Evolutionary conservation across 2,888 invertebrate genomes (phyloP).

Genomic region (Cephonodes hylas): DNA sequence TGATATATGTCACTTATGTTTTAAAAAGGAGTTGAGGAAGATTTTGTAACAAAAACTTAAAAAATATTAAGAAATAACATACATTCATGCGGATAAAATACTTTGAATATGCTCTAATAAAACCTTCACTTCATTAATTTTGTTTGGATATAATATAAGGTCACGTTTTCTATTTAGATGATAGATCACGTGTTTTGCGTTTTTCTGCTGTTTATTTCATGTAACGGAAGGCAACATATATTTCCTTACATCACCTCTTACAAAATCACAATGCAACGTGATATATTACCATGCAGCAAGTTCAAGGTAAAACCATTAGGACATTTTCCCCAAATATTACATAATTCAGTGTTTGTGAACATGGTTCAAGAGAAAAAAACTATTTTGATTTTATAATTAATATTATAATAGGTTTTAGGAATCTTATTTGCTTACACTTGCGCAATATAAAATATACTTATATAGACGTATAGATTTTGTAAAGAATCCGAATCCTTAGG

Average conservation of each 20-base stretch:
- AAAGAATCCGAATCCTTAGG: neutral
- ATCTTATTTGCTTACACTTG: neutral
- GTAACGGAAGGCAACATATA: neutral
- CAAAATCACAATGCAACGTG: neutral
- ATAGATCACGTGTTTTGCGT: neutral
- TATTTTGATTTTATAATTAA: neutral
- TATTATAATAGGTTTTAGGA: neutral
- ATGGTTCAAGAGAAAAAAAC: neutral
- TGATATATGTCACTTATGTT: too few relatives aligned
- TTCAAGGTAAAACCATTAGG: conserved; percentile 14
- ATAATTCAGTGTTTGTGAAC: conserved; percentile 9
- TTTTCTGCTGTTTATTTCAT: neutral
- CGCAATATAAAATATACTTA: neutral
- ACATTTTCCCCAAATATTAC: conserved; percentile 9
- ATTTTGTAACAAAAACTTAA: too few relatives aligned
- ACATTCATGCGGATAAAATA: too few relatives aligned
- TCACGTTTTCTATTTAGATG: neutral
- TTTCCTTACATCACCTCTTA: neutral
- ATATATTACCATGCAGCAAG: conserved; percentile 19
- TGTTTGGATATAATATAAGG: neutral
- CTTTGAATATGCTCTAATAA: too few relatives aligned
- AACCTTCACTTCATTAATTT: too few relatives aligned
- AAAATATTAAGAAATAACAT: too few relatives aligned
- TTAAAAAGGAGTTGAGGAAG: too few relatives aligned
- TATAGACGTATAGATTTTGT: neutral